Conservation (phyloP, 1,140 invertebrate species). For the Ganaspis sp. region DNA sequence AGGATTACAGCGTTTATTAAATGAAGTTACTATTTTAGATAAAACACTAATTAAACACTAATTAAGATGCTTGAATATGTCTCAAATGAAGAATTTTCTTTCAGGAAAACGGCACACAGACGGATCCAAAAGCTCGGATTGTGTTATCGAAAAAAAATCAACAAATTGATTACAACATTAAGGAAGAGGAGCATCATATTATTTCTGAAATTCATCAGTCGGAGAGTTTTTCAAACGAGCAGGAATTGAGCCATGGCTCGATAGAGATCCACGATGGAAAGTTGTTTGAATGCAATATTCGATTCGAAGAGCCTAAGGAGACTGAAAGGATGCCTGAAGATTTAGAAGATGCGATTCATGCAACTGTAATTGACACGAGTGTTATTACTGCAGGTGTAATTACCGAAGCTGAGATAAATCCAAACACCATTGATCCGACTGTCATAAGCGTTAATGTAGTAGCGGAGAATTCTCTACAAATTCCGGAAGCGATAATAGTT, state of each 20-base stretch:
- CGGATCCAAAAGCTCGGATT: constrained; percentile 62
- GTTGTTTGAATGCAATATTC: constrained; percentile 70
- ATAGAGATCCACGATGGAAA: constrained; percentile 65
- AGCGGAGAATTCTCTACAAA: not conserved
- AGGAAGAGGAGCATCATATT: constrained; percentile 62
- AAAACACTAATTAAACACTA: too few species aligned
- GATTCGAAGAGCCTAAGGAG: constrained; percentile 52
- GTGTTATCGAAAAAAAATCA: constrained; percentile 58
- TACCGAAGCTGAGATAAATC: not conserved
- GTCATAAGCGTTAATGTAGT: not conserved
- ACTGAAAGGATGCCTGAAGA: constrained; percentile 17
- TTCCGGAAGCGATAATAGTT: not conserved
- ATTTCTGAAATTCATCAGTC: not conserved
- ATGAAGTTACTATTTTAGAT: too few species aligned
- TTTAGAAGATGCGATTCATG: not conserved
- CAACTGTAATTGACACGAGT: not conserved
- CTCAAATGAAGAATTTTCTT: constrained; percentile 37
- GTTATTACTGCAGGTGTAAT: not conserved
- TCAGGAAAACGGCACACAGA: constrained; percentile 71
- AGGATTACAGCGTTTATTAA: too few species aligned
- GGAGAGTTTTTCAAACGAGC: not conserved
- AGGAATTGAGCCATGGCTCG: not conserved
- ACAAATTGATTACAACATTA: constrained; percentile 66
- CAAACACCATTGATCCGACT: not conserved
- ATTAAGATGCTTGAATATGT: too few species aligned